Conservation (phyloP, 2,113 vertebrate genomes). For the Mesitornis unicolor region DNA sequence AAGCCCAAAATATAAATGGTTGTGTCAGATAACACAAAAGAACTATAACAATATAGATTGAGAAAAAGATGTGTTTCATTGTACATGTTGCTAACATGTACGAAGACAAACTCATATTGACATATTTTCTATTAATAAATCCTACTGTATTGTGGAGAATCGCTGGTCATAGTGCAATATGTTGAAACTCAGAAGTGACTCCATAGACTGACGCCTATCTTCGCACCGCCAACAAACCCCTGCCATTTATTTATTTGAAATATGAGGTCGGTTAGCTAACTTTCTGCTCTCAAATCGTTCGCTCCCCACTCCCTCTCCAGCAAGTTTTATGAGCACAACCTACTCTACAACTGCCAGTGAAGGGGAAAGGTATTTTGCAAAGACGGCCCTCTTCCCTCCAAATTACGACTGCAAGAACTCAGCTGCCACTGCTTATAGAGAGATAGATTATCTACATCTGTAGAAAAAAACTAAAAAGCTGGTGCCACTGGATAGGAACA, state of each 20-base stretch:
- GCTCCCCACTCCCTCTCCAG: neutral
- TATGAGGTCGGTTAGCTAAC: rapidly evolving
- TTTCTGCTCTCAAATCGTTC: neutral
- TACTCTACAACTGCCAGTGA: neutral
- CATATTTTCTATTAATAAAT: slow-evolving; percentile 58
- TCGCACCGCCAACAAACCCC: neutral
- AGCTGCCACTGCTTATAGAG: neutral
- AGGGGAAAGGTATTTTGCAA: neutral
- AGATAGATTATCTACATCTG: neutral
- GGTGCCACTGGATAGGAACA: neutral
- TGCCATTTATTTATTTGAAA: neutral
- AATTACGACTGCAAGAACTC: neutral
- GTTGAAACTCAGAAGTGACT: slow-evolving; percentile 5
- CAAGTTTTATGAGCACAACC: neutral
- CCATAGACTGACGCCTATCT: neutral
- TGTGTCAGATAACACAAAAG: slow-evolving; percentile 61
- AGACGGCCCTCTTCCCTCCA: neutral
- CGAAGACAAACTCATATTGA: slow-evolving; percentile 42
- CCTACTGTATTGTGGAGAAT: slow-evolving; percentile 49
- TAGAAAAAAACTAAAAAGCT: neutral
- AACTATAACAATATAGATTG: slow-evolving; percentile 43
- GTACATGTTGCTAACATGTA: slow-evolving; percentile 54
- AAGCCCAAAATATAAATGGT: slow-evolving; percentile 61
- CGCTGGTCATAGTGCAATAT: slow-evolving; percentile 40
- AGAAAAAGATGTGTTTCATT: slow-evolving; percentile 30